Evolutionary conservation across 2,888 invertebrate species (phyloP).

Genomic region (Lordiphosa fenestrarum): DNA sequence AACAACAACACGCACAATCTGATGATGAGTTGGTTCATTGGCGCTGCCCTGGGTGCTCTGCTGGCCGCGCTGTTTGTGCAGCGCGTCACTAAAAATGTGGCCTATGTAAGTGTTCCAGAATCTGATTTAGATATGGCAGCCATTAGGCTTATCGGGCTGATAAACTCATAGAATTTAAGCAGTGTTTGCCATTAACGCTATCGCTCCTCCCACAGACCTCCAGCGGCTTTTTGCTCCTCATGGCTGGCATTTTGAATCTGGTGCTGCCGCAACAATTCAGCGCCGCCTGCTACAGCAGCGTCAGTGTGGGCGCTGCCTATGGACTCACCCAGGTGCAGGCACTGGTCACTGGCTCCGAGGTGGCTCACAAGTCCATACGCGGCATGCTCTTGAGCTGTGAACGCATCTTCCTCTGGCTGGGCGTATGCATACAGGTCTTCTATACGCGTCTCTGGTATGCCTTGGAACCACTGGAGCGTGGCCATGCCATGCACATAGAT

Average conservation of each 20-base stretch:
- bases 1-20: slow-evolving; percentile 58
- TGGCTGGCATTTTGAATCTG: slow-evolving; percentile 70
- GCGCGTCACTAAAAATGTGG: slow-evolving; percentile 70
- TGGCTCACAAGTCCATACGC: slow-evolving; percentile 71
- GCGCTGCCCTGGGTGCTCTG: slow-evolving; percentile 69
- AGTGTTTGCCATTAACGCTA: no score
- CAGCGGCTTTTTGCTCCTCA: slow-evolving; percentile 70
- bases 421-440: slow-evolving; percentile 72
- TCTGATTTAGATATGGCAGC: background rate
- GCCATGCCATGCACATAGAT: slow-evolving; percentile 66
- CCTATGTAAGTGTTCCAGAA: slow-evolving; percentile 62
- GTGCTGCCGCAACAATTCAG: slow-evolving; percentile 53
- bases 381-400: slow-evolving; percentile 75
- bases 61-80: slow-evolving; percentile 71
- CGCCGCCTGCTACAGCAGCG: slow-evolving; percentile 62
- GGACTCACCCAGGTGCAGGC: slow-evolving; percentile 76
- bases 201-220: slow-evolving; percentile 44
- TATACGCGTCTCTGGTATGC: slow-evolving; percentile 70
- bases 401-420: slow-evolving; percentile 76
- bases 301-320: slow-evolving; percentile 75
- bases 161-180: background rate
- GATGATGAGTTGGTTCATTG: slow-evolving; percentile 75
- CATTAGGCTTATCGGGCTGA: slow-evolving; percentile 3
- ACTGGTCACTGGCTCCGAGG: slow-evolving; percentile 72
- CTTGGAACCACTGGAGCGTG: slow-evolving; percentile 52